These are phyloP conservation scores for Aplidium turbinatum DNA, from an alignment of 23 tunicate genomes.

Conservation along the genomic window DNA sequence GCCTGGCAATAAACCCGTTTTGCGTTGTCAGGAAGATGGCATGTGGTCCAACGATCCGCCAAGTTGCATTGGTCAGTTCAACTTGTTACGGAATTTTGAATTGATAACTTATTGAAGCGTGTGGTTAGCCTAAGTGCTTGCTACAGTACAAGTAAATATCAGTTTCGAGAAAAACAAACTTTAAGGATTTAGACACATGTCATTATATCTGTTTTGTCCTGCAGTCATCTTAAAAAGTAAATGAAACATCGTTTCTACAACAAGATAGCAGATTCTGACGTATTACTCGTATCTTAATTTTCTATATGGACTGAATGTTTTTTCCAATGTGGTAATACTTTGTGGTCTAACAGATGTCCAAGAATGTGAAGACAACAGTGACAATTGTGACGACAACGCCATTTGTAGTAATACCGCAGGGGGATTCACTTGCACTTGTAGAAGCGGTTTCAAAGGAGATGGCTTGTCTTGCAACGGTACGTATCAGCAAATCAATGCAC, in stretches of 20 bases:
- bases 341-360: constrained; percentile 59
- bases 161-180: no score
- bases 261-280: neutral
- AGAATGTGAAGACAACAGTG: constrained; percentile 41
- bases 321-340: no score
- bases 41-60: constrained; percentile 44
- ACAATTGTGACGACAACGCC: constrained; percentile 40
- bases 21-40: constrained; percentile 34
- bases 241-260: neutral
- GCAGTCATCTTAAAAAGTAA: no score
- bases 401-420: constrained; percentile 44
- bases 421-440: constrained; percentile 44
- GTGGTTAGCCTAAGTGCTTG: no score
- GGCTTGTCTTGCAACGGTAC: constrained; percentile 39
- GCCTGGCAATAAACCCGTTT: neutral
- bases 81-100: no score
- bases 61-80: constrained; percentile 38
- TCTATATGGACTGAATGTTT: neutral
- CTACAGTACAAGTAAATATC: no score
- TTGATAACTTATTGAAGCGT: no score
- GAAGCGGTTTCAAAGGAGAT: constrained; percentile 45
- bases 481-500: no score
- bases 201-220: no score
- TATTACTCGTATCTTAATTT: neutral
- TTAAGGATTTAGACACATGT: no score